A percentile compares a stretch with the other conserved stretches of the same genome.
Conservation (phyloP, 1,140 invertebrate genomes). For the Drosophila kanapiae region DNA sequence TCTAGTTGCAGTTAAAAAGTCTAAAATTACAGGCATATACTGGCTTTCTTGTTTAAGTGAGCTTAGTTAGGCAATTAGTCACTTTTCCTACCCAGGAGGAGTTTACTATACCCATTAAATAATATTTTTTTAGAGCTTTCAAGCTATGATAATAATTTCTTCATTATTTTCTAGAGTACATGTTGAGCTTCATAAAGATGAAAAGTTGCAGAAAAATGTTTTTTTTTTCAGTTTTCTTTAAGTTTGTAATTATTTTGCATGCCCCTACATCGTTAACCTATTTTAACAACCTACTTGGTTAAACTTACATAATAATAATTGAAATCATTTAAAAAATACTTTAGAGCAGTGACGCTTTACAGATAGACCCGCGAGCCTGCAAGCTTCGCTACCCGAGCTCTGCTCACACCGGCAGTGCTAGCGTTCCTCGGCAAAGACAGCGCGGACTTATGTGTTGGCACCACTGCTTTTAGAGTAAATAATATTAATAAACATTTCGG, state of each 20-base stretch:
- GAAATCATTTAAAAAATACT: neutral
- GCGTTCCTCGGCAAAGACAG: too few species aligned
- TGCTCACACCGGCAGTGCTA: too few species aligned
- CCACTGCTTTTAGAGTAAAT: too few species aligned
- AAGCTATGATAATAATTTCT: conserved; percentile 5
- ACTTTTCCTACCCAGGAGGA: conserved; percentile 14
- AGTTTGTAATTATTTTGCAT: neutral
- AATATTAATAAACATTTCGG: too few species aligned
- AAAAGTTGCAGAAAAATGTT: conserved; percentile 15
- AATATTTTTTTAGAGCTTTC: conserved; percentile 11
- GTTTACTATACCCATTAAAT: conserved; percentile 25
- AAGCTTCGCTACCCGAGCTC: too few species aligned
- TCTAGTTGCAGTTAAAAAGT: conserved; percentile 45
- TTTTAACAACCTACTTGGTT: neutral
- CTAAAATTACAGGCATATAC: conserved; percentile 75
- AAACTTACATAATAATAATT: conserved; percentile 5
- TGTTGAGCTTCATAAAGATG: conserved; percentile 36
- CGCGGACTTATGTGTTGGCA: too few species aligned
- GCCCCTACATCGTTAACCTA: neutral
- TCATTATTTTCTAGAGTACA: neutral
- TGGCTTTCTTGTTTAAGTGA: conserved; percentile 55
- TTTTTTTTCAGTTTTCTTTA: neutral
- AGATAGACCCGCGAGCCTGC: too few species aligned
- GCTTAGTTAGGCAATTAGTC: conserved; percentile 27
- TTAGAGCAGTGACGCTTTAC: too few species aligned